These are phyloP conservation scores for Hepsetus odoe DNA, from an alignment of 2,113 vertebrate genomes.

Conservation along the genomic window DNA sequence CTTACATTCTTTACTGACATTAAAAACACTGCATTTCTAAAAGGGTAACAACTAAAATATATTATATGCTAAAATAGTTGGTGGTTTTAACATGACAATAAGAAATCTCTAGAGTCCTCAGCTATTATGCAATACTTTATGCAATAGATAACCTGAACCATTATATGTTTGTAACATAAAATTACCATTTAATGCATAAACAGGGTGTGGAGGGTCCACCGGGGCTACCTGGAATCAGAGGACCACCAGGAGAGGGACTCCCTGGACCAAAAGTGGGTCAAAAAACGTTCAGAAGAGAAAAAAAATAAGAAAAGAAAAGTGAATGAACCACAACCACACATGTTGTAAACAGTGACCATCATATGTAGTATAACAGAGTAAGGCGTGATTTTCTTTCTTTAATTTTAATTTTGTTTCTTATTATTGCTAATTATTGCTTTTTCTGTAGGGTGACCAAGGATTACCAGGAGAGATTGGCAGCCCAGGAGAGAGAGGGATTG, in stretches of 20 bases:
- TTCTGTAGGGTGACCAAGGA: constrained; percentile 83
- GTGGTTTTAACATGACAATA: background rate
- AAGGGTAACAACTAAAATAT: background rate
- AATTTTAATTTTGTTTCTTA: background rate
- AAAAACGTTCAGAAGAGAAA: background rate
- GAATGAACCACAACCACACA: background rate
- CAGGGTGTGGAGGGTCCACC: constrained; percentile 85
- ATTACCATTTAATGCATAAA: constrained; percentile 32
- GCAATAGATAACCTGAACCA: background rate
- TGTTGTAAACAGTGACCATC: background rate
- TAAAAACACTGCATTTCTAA: background rate
- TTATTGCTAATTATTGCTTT: constrained; percentile 29
- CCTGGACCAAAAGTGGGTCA: constrained; percentile 84
- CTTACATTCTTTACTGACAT: background rate
- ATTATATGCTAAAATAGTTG: background rate
- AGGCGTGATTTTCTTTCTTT: too few relatives aligned
- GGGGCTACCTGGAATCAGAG: constrained; percentile 79
- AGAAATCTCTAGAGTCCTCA: background rate
- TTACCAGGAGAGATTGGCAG: constrained; percentile 85
- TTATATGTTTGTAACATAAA: background rate
- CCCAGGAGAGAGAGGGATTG: constrained; percentile 79
- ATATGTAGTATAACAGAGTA: background rate
- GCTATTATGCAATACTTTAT: too few relatives aligned
- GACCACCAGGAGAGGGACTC: constrained; percentile 81
- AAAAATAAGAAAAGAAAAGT: background rate